A percentile compares a stretch with the other conserved stretches of the same genome.
These are phyloP conservation scores for Catocala sponsa DNA, from an alignment of 2,888 invertebrate genomes.

Conservation along the genomic window DNA sequence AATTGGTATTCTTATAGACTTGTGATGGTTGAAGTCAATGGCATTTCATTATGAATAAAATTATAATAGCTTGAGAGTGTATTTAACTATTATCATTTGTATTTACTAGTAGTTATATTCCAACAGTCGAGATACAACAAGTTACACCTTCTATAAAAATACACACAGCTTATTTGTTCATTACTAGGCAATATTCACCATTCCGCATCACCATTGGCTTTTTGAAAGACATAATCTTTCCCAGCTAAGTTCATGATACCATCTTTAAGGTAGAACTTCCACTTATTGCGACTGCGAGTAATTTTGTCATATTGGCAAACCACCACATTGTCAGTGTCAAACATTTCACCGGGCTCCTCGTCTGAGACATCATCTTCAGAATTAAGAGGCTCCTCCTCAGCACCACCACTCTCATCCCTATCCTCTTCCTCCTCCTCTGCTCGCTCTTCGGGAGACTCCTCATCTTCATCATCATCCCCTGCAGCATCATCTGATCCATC, in stretches of 20 bases:
- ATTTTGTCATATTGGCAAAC: constrained; percentile 99
- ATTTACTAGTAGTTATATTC: constrained; percentile 57
- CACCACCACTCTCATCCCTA: constrained; percentile 90
- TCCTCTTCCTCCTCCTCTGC: constrained; percentile 91
- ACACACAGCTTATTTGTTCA: constrained; percentile 70
- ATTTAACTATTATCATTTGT: constrained; percentile 58
- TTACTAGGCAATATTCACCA: constrained; percentile 91
- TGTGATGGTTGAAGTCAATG: constrained; percentile 42
- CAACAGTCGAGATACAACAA: constrained; percentile 69
- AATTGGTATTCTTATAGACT: constrained; percentile 7
- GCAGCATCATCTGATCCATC: constrained; percentile 91
- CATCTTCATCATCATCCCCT: constrained; percentile 92
- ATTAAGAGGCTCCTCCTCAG: constrained; percentile 96
- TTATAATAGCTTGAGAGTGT: constrained; percentile 54
- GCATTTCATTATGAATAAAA: constrained; percentile 25
- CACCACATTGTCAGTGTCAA: constrained; percentile 99
- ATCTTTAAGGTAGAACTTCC: constrained; percentile 99
- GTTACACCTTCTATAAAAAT: constrained; percentile 72
- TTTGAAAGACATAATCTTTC: constrained; percentile 99
- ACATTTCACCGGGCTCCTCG: constrained; percentile 97
- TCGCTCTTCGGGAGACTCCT: constrained; percentile 91
- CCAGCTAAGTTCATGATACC: constrained; percentile 99
- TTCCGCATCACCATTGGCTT: constrained; percentile 99
- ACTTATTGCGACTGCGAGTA: constrained; percentile 98
- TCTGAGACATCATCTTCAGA: constrained; percentile 99